Percentiles rank a stretch among this genome's conserved stretches.
Conservation (phyloP, 1,140 invertebrate species). For the Glossosoma conforme region DNA sequence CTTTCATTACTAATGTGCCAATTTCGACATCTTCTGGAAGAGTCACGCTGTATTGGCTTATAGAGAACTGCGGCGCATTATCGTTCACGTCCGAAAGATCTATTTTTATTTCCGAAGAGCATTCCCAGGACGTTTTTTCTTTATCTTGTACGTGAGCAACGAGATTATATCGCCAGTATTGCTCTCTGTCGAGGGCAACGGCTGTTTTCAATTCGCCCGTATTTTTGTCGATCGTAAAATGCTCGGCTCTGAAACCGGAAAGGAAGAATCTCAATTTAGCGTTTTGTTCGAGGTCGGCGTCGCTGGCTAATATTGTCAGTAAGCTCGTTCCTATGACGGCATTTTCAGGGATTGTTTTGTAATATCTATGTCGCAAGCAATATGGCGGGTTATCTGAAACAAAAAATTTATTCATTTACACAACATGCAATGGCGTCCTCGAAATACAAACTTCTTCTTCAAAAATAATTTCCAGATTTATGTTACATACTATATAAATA, state of each 20-base stretch:
- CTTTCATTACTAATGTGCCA: conserved; percentile 68
- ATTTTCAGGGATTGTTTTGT: conserved; percentile 64
- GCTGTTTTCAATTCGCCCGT: conserved; percentile 63
- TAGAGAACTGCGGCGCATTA: conserved; percentile 71
- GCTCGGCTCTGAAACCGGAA: conserved; percentile 64
- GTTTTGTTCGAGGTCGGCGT: conserved; percentile 70
- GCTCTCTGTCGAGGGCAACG: conserved; percentile 68
- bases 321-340: conserved; percentile 64
- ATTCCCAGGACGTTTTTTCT: conserved; percentile 66
- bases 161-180: conserved; percentile 58
- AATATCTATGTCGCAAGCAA: conserved; percentile 66
- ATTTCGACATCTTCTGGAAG: conserved; percentile 74
- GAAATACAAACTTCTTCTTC: conserved; percentile 1
- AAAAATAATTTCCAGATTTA: too few species aligned
- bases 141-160: conserved; percentile 74
- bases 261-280: conserved; percentile 69
- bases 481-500: too few species aligned
- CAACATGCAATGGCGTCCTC: too few species aligned
- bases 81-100: conserved; percentile 75
- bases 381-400: conserved; percentile 62
- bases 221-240: conserved; percentile 69
- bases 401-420: too few species aligned
- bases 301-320: conserved; percentile 65
- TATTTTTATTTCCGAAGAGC: conserved; percentile 68
- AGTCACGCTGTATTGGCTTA: conserved; percentile 67